phyloP scores from a whole-genome alignment of 1,140 invertebrate genomes.

The Delia radicum region DNA sequence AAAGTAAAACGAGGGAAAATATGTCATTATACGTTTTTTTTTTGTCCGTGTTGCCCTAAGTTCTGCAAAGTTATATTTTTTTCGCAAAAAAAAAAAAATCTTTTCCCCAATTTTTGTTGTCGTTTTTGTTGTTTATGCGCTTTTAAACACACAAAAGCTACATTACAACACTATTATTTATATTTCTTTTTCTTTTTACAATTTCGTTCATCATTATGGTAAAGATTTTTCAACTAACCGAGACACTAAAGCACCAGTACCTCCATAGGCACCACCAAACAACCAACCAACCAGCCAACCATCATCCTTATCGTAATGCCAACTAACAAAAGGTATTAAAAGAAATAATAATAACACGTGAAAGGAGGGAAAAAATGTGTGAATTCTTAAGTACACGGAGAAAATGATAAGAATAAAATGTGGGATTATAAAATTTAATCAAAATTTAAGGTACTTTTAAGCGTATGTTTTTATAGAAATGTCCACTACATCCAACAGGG shows the following conservation, averaged over 20 bases:
- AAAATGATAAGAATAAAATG: too few species aligned
- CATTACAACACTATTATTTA: neutral
- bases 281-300: too few species aligned
- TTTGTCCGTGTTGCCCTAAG: neutral
- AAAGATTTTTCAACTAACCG: too few species aligned
- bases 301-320: too few species aligned
- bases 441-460: too few species aligned
- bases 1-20: neutral
- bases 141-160: neutral
- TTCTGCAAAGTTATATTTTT: too few species aligned
- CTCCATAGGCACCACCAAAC: too few species aligned
- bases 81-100: too few species aligned
- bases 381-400: neutral
- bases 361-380: neutral
- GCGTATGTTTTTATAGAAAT: too few species aligned
- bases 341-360: neutral
- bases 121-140: neutral
- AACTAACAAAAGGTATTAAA: slow-evolving; percentile 10
- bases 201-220: neutral
- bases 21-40: neutral
- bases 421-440: too few species aligned
- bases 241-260: too few species aligned
- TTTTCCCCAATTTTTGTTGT: neutral
- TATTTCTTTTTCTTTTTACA: neutral
- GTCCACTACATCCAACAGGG: too few species aligned